These are phyloP conservation scores for Bibio marci DNA, from an alignment of 2,888 invertebrate species.

Conservation along the genomic window DNA sequence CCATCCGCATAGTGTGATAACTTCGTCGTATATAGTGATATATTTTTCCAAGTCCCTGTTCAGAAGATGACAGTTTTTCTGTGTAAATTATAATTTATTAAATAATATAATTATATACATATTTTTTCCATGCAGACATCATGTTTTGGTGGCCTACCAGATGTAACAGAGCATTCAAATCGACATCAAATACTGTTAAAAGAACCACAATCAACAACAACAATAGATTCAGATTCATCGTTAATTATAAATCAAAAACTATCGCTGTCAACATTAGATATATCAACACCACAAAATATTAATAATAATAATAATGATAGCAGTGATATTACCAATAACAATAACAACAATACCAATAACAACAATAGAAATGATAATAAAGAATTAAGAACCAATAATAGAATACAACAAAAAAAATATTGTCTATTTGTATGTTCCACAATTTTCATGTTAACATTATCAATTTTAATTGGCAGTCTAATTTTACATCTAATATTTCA, in stretches of 20 bases:
- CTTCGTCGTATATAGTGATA: too few relatives aligned
- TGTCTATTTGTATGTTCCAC: neutral
- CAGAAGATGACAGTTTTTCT: too few relatives aligned
- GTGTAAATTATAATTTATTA: too few relatives aligned
- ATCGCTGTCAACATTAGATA: neutral
- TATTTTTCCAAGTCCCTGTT: too few relatives aligned
- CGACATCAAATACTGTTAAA: constrained; percentile 19
- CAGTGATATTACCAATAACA: neutral
- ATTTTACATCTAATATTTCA: constrained; percentile 23
- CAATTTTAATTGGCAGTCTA: constrained; percentile 21
- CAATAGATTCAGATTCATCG: neutral
- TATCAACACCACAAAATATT: too few relatives aligned
- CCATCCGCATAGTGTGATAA: too few relatives aligned
- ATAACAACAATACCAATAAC: neutral
- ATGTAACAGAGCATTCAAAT: constrained; percentile 30
- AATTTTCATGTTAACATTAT: constrained; percentile 15
- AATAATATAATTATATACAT: too few relatives aligned
- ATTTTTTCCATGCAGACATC: constrained; percentile 20
- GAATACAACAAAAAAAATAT: neutral
- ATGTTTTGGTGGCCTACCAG: constrained; percentile 29
- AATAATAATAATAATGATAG: too few relatives aligned
- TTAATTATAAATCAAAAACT: constrained; percentile 17
- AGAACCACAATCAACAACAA: constrained; percentile 11
- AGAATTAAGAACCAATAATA: neutral
- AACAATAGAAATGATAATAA: neutral